Conservation (phyloP, 2,113 vertebrate genomes). For the Pogona vitticeps region DNA sequence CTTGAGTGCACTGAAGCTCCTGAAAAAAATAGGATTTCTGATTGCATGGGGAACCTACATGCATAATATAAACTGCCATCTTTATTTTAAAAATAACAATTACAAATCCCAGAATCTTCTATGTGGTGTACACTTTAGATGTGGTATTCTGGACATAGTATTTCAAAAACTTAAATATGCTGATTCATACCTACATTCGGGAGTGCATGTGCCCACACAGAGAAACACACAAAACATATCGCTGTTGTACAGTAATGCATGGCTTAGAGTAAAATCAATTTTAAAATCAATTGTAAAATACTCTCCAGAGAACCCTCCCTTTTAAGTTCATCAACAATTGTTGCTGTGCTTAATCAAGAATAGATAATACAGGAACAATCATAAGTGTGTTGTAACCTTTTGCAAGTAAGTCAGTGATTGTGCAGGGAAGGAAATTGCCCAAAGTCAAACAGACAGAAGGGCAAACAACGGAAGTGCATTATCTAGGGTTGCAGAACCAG, state of each 20-base stretch:
- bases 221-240: background rate
- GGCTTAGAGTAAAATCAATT: background rate
- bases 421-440: background rate
- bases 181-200: too few species aligned
- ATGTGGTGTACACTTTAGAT: too few species aligned
- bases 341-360: background rate
- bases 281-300: background rate
- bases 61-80: too few species aligned
- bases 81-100: too few species aligned
- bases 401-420: constrained; percentile 2
- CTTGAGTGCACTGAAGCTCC: too few species aligned
- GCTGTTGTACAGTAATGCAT: background rate
- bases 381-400: constrained; percentile 10
- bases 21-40: background rate
- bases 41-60: too few species aligned
- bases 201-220: too few species aligned
- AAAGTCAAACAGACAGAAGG: constrained; percentile 17
- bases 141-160: too few species aligned
- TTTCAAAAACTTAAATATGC: too few species aligned
- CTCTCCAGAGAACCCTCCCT: background rate
- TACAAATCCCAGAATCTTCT: too few species aligned
- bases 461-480: constrained; percentile 1
- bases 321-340: background rate
- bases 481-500: background rate
- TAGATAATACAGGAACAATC: background rate